These are phyloP conservation scores for Leptopilina boulardi DNA, from an alignment of 1,140 invertebrate genomes.

Conservation along the genomic window DNA sequence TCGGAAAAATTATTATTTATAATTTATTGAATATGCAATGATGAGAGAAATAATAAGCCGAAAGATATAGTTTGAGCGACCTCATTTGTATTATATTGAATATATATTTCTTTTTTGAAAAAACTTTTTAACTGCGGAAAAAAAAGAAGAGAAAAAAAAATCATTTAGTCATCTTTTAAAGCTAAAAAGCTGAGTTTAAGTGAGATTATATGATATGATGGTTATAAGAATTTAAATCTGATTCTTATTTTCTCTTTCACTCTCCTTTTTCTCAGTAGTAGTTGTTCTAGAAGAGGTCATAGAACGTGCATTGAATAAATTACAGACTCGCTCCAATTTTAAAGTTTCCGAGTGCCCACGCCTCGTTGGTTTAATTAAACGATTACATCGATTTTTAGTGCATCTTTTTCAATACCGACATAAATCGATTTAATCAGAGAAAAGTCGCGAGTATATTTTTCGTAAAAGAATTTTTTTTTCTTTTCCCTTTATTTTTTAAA, in stretches of 20 bases:
- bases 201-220: not conserved
- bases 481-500: not conserved
- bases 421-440: slow-evolving; percentile 36
- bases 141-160: not conserved
- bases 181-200: not conserved
- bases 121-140: no score
- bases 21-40: not conserved
- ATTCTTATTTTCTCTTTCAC: not conserved
- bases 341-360: slow-evolving; percentile 46
- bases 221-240: not conserved
- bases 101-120: no score
- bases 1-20: no score
- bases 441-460: no score
- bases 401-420: slow-evolving; percentile 8
- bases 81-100: no score
- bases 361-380: slow-evolving; percentile 52
- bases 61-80: no score
- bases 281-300: slow-evolving; percentile 32
- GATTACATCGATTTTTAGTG: slow-evolving; percentile 37
- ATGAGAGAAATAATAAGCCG: not conserved
- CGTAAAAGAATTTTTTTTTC: not conserved
- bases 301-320: slow-evolving; percentile 48
- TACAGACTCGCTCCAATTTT: slow-evolving; percentile 44
- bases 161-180: not conserved
- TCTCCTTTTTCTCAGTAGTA: not conserved